phyloP scores from a whole-genome alignment of 2,797 vertebrate genomes.

The Discoglossus pictus region DNA sequence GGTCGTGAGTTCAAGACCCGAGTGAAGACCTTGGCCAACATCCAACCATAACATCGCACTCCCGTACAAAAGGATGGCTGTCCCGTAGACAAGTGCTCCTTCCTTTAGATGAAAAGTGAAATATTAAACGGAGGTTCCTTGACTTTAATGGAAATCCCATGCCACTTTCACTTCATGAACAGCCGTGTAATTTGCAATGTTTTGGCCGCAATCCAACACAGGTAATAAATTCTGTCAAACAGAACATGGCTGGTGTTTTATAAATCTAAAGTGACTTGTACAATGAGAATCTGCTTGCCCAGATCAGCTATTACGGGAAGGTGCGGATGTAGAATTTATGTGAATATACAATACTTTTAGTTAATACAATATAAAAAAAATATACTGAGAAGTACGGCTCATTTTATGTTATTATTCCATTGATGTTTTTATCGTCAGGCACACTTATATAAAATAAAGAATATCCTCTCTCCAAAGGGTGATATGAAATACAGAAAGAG shows the following conservation, averaged over 20 bases:
- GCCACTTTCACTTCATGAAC: slow-evolving; percentile 12
- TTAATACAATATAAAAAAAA: too few species aligned
- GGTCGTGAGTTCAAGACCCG: slow-evolving; percentile 1
- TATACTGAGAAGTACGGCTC: too few species aligned
- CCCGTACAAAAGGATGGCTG: slow-evolving; percentile 19
- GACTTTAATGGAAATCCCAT: slow-evolving; percentile 37
- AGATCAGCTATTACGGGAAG: neutral
- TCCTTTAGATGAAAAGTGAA: slow-evolving; percentile 18
- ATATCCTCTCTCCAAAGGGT: too few species aligned
- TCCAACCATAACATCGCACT: slow-evolving; percentile 7
- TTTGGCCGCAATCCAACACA: slow-evolving; percentile 28
- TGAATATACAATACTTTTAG: too few species aligned
- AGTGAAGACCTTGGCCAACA: slow-evolving; percentile 5
- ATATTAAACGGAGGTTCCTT: slow-evolving; percentile 6
- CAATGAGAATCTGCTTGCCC: slow-evolving; percentile 21
- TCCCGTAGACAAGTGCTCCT: slow-evolving; percentile 4
- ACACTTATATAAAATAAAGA: too few species aligned
- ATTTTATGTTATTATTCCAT: too few species aligned
- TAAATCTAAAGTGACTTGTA: slow-evolving; percentile 28
- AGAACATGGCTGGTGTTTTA: slow-evolving; percentile 38
- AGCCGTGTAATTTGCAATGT: slow-evolving; percentile 18
- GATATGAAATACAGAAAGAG: too few species aligned
- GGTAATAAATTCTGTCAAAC: slow-evolving; percentile 43
- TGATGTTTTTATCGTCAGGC: too few species aligned
- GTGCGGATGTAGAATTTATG: too few species aligned